Conservation (phyloP, 2,797 vertebrate species). For the Amniataba percoides region DNA sequence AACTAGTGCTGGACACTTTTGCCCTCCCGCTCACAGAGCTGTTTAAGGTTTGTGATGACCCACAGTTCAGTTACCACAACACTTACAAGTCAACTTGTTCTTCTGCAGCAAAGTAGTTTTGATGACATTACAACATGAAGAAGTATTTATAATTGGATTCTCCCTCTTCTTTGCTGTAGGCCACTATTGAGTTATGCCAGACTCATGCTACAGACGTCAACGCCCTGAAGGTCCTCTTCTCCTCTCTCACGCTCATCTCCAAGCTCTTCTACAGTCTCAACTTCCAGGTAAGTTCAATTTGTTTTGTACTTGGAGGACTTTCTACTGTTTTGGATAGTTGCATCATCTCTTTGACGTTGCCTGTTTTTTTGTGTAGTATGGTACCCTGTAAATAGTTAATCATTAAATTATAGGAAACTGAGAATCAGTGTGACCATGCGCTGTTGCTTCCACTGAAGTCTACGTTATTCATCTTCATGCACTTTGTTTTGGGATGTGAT, state of each 20-base stretch:
- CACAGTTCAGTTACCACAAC: not conserved
- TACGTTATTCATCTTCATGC: not conserved
- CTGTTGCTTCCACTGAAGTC: not conserved
- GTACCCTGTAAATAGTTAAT: not conserved
- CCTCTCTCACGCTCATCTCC: slow-evolving; percentile 95
- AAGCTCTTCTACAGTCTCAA: slow-evolving; percentile 99
- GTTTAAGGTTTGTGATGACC: slow-evolving; percentile 90
- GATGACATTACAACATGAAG: not conserved
- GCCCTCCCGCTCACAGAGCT: slow-evolving; percentile 95
- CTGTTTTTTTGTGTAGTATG: not conserved
- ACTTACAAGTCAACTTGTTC: not conserved
- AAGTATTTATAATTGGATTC: not conserved
- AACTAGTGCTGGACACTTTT: slow-evolving; percentile 97
- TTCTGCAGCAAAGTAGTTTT: not conserved
- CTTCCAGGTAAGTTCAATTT: slow-evolving; percentile 90
- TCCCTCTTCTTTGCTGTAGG: slow-evolving; percentile 82
- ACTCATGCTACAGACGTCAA: slow-evolving; percentile 94
- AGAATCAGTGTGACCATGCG: too few relatives aligned
- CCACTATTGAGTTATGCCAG: slow-evolving; percentile 97
- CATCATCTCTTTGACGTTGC: not conserved
- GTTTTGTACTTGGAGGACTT: not conserved
- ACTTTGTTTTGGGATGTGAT: not conserved
- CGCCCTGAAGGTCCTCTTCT: slow-evolving; percentile 97
- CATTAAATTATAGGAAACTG: too few relatives aligned
- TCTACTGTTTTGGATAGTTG: not conserved